Conservation (phyloP, 2,888 invertebrate genomes). For the Colletes collaris region DNA sequence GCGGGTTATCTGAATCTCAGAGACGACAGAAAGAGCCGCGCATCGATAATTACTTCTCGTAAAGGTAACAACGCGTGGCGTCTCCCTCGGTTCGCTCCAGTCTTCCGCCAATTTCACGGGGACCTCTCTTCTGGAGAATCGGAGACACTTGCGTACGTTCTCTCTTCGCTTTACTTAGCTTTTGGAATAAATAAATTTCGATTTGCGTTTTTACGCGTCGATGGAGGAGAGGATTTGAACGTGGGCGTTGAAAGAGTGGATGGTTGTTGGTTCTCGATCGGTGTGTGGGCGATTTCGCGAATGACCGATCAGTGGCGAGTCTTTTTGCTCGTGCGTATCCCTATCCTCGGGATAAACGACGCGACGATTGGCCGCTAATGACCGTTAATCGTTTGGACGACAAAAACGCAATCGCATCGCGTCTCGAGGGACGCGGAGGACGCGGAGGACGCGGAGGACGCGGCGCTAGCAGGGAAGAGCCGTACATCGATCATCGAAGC, state of each 20-base stretch:
- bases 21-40: constrained; percentile 64
- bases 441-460: constrained; percentile 25
- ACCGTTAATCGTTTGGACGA: constrained; percentile 43
- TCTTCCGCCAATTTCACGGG: constrained; percentile 41
- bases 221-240: too few species aligned
- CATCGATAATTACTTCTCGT: constrained; percentile 81
- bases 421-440: background rate
- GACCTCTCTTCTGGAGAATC: constrained; percentile 30
- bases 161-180: too few species aligned
- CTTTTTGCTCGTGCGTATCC: constrained; percentile 8
- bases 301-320: background rate
- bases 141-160: background rate
- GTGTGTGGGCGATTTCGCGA: background rate
- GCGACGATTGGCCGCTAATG: constrained; percentile 38
- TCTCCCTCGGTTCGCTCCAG: constrained; percentile 2
- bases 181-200: too few species aligned
- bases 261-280: too few species aligned
- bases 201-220: too few species aligned
- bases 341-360: constrained; percentile 3
- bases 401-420: constrained; percentile 29
- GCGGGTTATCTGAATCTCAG: constrained; percentile 74
- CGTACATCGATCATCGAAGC: constrained; percentile 67
- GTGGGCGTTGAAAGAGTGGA: too few species aligned
- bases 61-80: constrained; percentile 76
- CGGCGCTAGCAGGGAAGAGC: constrained; percentile 30